Conservation (phyloP, 1,140 invertebrate genomes). For the Ylistrum balloti region DNA sequence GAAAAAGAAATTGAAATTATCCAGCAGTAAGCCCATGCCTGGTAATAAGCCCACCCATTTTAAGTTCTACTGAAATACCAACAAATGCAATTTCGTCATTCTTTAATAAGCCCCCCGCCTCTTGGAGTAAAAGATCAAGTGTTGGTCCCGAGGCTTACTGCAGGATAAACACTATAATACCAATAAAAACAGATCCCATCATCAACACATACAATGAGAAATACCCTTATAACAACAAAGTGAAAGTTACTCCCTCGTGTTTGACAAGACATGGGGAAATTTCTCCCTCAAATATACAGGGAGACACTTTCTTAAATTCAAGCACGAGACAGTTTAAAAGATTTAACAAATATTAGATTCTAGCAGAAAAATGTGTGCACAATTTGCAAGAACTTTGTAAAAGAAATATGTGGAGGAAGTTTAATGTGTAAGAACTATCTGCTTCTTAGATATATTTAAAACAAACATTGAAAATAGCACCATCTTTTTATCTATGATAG, state of each 20-base stretch:
- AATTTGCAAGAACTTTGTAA: not conserved
- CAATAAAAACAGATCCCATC: too few relatives aligned
- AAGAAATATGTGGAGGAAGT: not conserved
- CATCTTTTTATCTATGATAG: not conserved
- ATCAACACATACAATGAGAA: not conserved
- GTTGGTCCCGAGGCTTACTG: too few relatives aligned
- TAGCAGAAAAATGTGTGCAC: not conserved
- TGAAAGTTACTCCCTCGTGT: not conserved
- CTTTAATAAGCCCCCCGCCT: too few relatives aligned
- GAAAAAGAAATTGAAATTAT: too few relatives aligned
- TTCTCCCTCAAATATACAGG: not conserved
- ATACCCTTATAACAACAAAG: too few relatives aligned
- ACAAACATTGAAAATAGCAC: conserved; percentile 35
- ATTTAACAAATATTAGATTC: conserved; percentile 1
- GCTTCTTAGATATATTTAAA: conserved; percentile 7
- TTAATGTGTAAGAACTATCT: not conserved
- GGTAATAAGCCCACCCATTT: too few relatives aligned
- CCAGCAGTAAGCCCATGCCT: too few relatives aligned
- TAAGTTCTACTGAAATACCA: too few relatives aligned
- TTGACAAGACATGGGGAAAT: too few relatives aligned
- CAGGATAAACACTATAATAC: too few relatives aligned
- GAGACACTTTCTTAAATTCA: not conserved
- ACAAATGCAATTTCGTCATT: too few relatives aligned
- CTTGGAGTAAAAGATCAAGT: too few relatives aligned
- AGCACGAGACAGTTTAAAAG: conserved; percentile 10